phyloP scores from a whole-genome alignment of 2,113 vertebrate species.

The Oriolus oriolus region DNA sequence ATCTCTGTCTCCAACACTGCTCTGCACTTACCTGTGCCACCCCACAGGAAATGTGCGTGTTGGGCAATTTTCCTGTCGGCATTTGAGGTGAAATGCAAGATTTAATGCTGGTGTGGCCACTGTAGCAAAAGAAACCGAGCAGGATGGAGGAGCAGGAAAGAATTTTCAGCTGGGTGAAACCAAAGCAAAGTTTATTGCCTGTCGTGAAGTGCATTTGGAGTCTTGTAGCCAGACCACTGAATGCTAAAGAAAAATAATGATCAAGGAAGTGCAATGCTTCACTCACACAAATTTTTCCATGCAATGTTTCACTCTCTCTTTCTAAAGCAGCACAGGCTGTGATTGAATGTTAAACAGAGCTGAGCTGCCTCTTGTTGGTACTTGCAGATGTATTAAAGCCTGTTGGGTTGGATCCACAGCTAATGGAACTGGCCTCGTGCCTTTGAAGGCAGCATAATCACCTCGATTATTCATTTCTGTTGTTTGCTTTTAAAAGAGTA shows the following conservation, averaged over 20 bases:
- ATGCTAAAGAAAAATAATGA: not conserved
- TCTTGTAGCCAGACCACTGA: not conserved
- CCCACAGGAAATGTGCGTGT: not conserved
- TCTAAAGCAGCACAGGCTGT: not conserved
- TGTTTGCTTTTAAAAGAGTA: slow-evolving; percentile 29
- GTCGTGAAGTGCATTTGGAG: not conserved
- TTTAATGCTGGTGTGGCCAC: not conserved
- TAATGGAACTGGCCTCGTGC: slow-evolving; percentile 40
- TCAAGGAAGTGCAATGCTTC: not conserved
- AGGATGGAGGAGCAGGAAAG: not conserved
- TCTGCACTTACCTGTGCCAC: not conserved
- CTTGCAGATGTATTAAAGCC: slow-evolving; percentile 41
- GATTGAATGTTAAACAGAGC: slow-evolving; percentile 30
- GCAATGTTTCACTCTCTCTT: not conserved
- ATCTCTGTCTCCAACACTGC: not conserved
- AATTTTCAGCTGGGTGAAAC: not conserved
- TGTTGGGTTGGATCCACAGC: slow-evolving; percentile 29
- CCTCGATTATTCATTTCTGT: not conserved
- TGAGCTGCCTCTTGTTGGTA: slow-evolving; percentile 19
- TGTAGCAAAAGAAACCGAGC: not conserved
- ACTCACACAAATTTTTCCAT: not conserved
- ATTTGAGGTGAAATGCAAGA: not conserved
- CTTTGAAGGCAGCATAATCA: slow-evolving; percentile 30
- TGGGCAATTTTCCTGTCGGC: not conserved
- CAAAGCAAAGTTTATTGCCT: not conserved